phyloP scores from a whole-genome alignment of 2,888 invertebrate species.

The Drepanosiphum platanoidis region DNA sequence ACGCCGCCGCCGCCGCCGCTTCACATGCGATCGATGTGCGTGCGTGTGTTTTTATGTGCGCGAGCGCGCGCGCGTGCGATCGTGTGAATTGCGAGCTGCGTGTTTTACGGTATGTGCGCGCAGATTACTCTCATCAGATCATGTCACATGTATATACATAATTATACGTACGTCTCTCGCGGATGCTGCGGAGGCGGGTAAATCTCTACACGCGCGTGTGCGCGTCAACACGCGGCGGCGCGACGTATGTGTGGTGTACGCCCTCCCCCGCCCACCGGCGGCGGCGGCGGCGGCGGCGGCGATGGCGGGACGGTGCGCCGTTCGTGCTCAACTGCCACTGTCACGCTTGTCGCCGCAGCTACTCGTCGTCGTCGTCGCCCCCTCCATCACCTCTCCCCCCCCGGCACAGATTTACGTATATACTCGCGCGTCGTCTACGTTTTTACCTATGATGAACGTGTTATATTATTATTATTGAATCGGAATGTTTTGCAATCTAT shows the following conservation, averaged over 20 bases:
- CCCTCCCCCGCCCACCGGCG: not conserved
- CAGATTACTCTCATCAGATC: not conserved
- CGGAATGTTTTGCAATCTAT: no score
- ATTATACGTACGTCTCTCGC: not conserved
- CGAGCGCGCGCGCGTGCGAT: not conserved
- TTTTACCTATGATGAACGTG: no score
- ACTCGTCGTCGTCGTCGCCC: not conserved
- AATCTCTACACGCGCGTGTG: not conserved
- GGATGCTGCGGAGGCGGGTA: not conserved
- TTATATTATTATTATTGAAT: no score
- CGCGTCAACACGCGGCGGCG: not conserved
- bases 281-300: not conserved
- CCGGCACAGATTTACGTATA: not conserved
- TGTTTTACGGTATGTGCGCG: conserved; percentile 1
- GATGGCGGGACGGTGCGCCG: not conserved
- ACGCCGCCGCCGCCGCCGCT: conserved; percentile 1
- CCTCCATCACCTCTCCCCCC: not conserved
- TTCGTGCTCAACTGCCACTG: not conserved
- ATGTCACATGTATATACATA: not conserved
- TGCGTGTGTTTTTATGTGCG: not conserved
- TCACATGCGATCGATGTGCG: conserved; percentile 5
- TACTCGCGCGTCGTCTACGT: not conserved
- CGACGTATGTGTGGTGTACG: not conserved
- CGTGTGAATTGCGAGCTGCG: not conserved
- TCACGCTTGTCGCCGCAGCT: not conserved